Base-by-base conservation (phyloP, 2,113 vertebrate genomes). In the Craseonycteris thonglongyai region DNA sequence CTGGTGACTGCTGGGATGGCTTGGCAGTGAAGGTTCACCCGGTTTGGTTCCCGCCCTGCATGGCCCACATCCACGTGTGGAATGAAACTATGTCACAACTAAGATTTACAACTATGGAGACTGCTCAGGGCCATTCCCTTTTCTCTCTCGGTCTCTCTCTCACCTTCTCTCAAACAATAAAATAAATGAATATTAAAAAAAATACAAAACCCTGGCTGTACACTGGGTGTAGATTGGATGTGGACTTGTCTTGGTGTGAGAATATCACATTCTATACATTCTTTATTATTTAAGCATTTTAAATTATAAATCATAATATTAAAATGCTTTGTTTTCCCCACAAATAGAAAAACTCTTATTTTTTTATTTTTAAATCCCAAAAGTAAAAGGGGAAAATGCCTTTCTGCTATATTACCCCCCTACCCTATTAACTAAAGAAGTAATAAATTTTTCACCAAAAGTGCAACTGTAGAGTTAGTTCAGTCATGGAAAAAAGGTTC, bases 401-500 rank as follows among this genome's bases (percentile, higher is more conserved):
- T 74, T 87, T 49, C 35, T 58, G 47, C 38, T 40, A 38, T 3
- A 40, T 86, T 59, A 28, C 4, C 6, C 18, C 7, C 19, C n/a
- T n/a, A 61, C 35, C 18, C 24, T 71, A 11, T 79, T 83, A 81
- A 92, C 58, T 82, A 76, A 96, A 92, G 92, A 95, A 96, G 84
- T 79, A 97, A 93, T 88, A 42, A 15, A 33, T 33, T 92, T 96
- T 96, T 95, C 89, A 94, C 51, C 93, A 74, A 87, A 97, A 96
- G 90, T 96, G 66, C 79, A 96, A 91, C 91, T 96, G 68, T 72
- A 63, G 82, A 79, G n/a, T 96, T 84, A 1, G 0, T 92, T 90
- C 14, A 82, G 54, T 96, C 75, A 89, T 96, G 83, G 94, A 84
- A 94, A 93, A 56, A 83, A 89, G 8, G n/a, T 95, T 87, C 93